A percentile compares a stretch with the other conserved stretches of the same genome.
phyloP scores from a whole-genome alignment of 2,888 invertebrate genomes.

The Rhopalosiphum nymphaeae region DNA sequence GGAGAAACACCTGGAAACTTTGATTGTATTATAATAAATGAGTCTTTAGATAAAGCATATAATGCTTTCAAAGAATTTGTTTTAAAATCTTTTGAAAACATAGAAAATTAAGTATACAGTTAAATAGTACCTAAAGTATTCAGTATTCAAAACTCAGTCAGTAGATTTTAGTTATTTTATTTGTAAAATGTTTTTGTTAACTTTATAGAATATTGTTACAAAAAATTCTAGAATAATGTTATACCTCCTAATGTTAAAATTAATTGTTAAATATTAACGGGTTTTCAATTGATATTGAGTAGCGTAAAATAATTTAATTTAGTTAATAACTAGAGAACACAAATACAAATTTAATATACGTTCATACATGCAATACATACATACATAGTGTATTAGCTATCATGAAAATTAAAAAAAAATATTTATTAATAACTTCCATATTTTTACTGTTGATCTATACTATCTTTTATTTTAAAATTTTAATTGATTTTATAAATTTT shows the following conservation, averaged over 20 bases:
- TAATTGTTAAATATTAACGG: background rate
- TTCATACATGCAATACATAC: background rate
- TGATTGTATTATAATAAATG: conserved; percentile 85
- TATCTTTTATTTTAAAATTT: background rate
- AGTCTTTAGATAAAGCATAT: conserved; percentile 85
- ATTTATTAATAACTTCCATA: background rate
- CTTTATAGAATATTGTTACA: conserved; percentile 7
- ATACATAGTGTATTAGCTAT: background rate
- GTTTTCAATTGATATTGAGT: conserved; percentile 4
- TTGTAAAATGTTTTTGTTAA: conserved; percentile 18
- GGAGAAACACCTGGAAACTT: conserved; percentile 82
- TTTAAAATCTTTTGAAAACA: conserved; percentile 69
- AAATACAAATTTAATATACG: background rate
- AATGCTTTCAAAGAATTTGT: conserved; percentile 80
- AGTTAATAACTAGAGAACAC: background rate
- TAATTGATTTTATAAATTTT: background rate
- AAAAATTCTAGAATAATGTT: conserved; percentile 26
- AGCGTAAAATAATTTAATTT: conserved; percentile 22
- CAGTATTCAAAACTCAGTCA: conserved; percentile 62
- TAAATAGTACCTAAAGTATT: background rate
- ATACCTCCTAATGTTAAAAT: background rate
- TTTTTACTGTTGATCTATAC: background rate
- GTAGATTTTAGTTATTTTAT: conserved; percentile 30
- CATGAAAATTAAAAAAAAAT: background rate
- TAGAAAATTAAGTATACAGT: conserved; percentile 37